phyloP scores from a whole-genome alignment of 2,113 vertebrate genomes.

The Ailurus styani region DNA sequence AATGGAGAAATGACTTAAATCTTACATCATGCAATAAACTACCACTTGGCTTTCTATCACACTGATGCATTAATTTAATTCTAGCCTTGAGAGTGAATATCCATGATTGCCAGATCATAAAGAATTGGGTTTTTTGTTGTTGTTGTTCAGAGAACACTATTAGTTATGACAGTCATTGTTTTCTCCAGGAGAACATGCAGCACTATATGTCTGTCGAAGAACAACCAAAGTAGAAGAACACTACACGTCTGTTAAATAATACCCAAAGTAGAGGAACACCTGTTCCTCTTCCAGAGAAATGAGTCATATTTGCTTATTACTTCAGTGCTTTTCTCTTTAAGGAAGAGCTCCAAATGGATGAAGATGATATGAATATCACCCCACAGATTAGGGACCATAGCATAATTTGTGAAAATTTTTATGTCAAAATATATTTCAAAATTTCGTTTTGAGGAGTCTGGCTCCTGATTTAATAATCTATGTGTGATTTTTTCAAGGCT shows the following conservation, averaged over 20 bases:
- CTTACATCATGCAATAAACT: neutral
- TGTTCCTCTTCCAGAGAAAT: neutral
- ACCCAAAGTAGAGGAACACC: neutral
- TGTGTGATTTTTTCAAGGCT: neutral
- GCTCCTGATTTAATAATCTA: neutral
- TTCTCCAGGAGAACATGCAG: neutral
- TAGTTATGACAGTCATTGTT: neutral
- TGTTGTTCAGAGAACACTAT: neutral
- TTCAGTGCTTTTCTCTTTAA: neutral
- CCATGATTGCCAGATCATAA: neutral
- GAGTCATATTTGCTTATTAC: neutral
- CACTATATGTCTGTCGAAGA: neutral
- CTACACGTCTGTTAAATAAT: neutral
- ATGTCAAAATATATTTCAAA: neutral
- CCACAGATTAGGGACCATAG: neutral
- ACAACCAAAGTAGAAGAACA: neutral
- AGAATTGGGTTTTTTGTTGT: neutral
- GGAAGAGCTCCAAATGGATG: neutral
- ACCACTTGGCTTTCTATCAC: neutral
- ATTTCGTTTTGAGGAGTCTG: neutral
- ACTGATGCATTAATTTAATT: constrained; percentile 1
- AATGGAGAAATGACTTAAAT: neutral
- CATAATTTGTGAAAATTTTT: neutral
- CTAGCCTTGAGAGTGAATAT: neutral
- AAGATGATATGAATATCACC: neutral